Evolutionary conservation across 92 coral and sea anemone species (phyloP).

Genomic region (Phymanthus crucifer): DNA sequence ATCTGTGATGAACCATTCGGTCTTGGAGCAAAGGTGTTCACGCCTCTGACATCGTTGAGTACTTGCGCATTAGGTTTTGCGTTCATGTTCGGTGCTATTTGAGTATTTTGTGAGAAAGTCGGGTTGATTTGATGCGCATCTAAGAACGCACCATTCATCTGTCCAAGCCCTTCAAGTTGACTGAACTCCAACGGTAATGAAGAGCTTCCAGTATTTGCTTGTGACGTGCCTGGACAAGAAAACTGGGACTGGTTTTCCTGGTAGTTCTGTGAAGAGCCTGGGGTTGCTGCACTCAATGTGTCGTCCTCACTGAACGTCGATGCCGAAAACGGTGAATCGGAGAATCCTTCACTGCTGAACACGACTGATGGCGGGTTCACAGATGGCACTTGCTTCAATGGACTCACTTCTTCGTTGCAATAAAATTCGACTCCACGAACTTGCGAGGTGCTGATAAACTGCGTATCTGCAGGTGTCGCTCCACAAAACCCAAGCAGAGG

Average conservation of each 20-base stretch:
- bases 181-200: not conserved
- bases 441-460: not conserved
- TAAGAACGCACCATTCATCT: not conserved
- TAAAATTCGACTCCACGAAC: not conserved
- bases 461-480: not conserved
- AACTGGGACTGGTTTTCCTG: not conserved
- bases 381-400: not conserved
- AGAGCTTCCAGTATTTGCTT: not conserved
- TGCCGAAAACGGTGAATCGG: not conserved
- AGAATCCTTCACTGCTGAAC: not conserved
- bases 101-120: not conserved
- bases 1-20: constrained; percentile 16
- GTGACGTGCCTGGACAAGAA: not conserved
- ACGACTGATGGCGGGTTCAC: not conserved
- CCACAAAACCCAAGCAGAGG: not conserved
- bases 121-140: not conserved
- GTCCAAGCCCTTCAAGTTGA: not conserved
- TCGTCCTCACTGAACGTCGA: not conserved
- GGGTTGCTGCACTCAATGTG: not conserved
- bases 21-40: not conserved
- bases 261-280: not conserved
- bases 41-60: not conserved
- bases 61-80: not conserved
- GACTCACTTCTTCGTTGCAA: not conserved
- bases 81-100: not conserved